Evolutionary conservation across 2,113 vertebrate genomes (phyloP).

Genomic region (Gambusia holbrooki): DNA sequence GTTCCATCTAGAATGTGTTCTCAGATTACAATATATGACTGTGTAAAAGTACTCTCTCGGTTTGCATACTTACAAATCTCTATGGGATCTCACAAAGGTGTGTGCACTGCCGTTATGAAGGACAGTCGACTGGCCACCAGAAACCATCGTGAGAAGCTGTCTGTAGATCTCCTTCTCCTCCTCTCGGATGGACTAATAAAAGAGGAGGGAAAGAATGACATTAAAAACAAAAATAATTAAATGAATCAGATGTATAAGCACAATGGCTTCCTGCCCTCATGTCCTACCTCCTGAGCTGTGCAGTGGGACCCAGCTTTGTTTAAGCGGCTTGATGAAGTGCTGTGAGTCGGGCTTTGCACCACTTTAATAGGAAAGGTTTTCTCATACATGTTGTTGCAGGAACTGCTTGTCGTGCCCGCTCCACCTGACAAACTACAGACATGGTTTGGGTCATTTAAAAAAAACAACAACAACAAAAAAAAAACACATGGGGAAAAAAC

Average conservation of each 20-base stretch:
- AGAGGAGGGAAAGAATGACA: background rate
- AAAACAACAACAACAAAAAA: background rate
- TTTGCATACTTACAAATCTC: conserved; percentile 79
- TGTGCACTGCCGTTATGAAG: conserved; percentile 72
- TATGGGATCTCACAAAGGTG: conserved; percentile 74
- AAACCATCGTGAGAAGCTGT: conserved; percentile 91
- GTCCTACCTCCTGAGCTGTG: conserved; percentile 80
- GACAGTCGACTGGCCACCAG: conserved; percentile 78
- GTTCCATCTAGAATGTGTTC: too few species aligned
- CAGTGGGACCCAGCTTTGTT: conserved; percentile 46
- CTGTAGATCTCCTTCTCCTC: conserved; percentile 93
- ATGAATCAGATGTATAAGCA: background rate
- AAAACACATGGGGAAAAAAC: background rate
- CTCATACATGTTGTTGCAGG: conserved; percentile 76
- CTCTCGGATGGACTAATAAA: conserved; percentile 85
- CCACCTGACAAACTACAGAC: conserved; percentile 46
- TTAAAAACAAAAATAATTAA: background rate
- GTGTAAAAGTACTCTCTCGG: background rate
- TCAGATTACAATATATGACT: background rate
- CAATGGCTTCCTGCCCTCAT: background rate
- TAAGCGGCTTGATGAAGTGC: conserved; percentile 58
- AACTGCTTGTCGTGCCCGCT: conserved; percentile 37
- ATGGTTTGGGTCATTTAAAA: conserved; percentile 10
- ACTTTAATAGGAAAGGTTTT: conserved; percentile 81
- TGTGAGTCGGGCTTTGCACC: conserved; percentile 74